Evolutionary conservation across 2,888 invertebrate genomes (phyloP).

Genomic region (Coenonympha arcania): DNA sequence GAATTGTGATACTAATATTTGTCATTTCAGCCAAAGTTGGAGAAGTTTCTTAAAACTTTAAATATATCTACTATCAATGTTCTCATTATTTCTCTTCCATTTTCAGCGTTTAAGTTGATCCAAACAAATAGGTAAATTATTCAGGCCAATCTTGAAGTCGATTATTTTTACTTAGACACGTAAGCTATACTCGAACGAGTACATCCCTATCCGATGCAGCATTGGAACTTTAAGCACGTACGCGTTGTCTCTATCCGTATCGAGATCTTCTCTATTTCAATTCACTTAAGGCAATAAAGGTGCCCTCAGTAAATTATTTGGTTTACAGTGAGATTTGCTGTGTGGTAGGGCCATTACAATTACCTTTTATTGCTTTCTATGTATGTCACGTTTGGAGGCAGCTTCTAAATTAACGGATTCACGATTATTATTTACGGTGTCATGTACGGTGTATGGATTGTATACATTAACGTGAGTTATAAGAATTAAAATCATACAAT

Average conservation of each 20-base stretch:
- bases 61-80: too few relatives aligned
- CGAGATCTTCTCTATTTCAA: constrained; percentile 31
- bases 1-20: too few relatives aligned
- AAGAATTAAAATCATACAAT: too few relatives aligned
- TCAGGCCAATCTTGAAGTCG: background rate
- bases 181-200: background rate
- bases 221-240: constrained; percentile 21
- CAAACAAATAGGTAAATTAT: background rate
- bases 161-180: background rate
- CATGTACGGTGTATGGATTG: too few relatives aligned
- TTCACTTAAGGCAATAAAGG: constrained; percentile 35
- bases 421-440: background rate
- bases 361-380: background rate
- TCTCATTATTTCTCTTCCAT: too few relatives aligned
- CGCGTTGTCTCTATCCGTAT: constrained; percentile 11
- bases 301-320: constrained; percentile 7
- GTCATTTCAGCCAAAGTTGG: too few relatives aligned
- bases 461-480: too few relatives aligned
- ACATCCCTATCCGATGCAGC: constrained; percentile 7
- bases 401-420: background rate
- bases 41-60: too few relatives aligned
- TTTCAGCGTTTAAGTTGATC: too few relatives aligned
- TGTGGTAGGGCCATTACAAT: background rate
- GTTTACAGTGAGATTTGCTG: constrained; percentile 1
- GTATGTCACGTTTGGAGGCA: background rate